Conservation (phyloP, 2,113 vertebrate genomes). For the Macaca nemestrina region DNA sequence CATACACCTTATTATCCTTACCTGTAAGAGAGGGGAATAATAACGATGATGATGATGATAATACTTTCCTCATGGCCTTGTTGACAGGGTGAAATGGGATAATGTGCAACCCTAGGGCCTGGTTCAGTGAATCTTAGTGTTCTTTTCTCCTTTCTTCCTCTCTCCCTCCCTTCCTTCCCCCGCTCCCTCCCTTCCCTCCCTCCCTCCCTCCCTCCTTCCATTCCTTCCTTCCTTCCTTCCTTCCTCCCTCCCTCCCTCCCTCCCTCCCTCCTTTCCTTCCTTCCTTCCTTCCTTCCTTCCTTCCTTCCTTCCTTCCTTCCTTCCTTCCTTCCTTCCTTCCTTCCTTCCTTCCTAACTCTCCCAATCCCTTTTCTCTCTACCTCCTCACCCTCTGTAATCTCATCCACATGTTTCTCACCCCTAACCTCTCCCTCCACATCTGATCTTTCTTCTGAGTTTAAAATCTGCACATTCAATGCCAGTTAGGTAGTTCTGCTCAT, state of each 20-base stretch:
- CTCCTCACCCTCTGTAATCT: not conserved
- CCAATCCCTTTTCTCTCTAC: not conserved
- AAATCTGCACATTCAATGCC: not conserved
- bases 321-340: not conserved
- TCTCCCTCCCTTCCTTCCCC: not conserved
- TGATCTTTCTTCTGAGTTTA: not conserved
- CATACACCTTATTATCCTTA: not conserved
- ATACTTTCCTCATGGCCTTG: not conserved
- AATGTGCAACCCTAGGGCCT: no score
- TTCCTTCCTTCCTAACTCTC: rapidly evolving
- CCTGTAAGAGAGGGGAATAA: not conserved
- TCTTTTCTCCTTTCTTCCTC: not conserved
- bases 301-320: rapidly evolving
- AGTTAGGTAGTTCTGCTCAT: not conserved
- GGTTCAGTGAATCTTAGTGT: not conserved
- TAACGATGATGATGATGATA: not conserved
- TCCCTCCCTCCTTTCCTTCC: not conserved
- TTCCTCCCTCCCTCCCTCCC: rapidly evolving
- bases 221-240: not conserved
- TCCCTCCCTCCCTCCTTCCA: rapidly evolving
- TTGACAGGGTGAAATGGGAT: no score
- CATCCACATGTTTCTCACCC: not conserved
- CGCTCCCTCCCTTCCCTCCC: no score
- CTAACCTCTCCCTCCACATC: not conserved
- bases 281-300: rapidly evolving